Evolutionary conservation across 2,888 invertebrate genomes (phyloP).

Genomic region (Mesoligia furuncula): DNA sequence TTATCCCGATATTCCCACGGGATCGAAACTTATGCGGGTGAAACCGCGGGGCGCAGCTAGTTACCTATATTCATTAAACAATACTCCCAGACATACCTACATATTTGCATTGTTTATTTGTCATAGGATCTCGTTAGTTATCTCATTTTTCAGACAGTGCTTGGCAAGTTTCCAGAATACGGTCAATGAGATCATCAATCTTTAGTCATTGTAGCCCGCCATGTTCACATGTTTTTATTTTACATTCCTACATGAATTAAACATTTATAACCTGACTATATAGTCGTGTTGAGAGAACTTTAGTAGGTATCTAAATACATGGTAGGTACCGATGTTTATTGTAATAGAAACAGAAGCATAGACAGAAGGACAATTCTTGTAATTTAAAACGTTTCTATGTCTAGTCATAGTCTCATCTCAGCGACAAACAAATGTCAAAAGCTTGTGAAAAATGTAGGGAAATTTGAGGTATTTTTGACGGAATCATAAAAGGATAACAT

Average conservation of each 20-base stretch:
- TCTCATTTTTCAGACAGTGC: constrained; percentile 58
- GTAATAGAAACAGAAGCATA: background rate
- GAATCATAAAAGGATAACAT: too few relatives aligned
- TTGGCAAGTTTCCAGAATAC: constrained; percentile 68
- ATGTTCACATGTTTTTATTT: constrained; percentile 53
- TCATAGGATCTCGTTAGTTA: constrained; percentile 66
- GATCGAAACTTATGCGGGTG: too few relatives aligned
- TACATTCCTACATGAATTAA: constrained; percentile 34
- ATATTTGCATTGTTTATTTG: constrained; percentile 46
- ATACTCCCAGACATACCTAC: constrained; percentile 16
- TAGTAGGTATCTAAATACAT: constrained; percentile 1
- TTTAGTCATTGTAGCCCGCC: constrained; percentile 43
- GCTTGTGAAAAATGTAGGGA: too few relatives aligned
- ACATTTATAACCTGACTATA: constrained; percentile 13
- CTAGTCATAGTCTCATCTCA: too few relatives aligned
- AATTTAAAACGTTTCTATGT: too few relatives aligned
- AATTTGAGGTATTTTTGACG: too few relatives aligned
- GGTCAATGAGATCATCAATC: constrained; percentile 57
- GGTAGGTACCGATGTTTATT: constrained; percentile 13
- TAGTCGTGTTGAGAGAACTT: constrained; percentile 13
- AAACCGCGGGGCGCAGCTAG: too few relatives aligned
- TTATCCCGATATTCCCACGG: too few relatives aligned
- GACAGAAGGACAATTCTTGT: too few relatives aligned
- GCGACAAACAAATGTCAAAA: too few relatives aligned
- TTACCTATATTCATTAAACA: constrained; percentile 7